These are phyloP conservation scores for Poecilobothrus nobilitatus DNA, from an alignment of 2,888 invertebrate species.

Conservation along the genomic window DNA sequence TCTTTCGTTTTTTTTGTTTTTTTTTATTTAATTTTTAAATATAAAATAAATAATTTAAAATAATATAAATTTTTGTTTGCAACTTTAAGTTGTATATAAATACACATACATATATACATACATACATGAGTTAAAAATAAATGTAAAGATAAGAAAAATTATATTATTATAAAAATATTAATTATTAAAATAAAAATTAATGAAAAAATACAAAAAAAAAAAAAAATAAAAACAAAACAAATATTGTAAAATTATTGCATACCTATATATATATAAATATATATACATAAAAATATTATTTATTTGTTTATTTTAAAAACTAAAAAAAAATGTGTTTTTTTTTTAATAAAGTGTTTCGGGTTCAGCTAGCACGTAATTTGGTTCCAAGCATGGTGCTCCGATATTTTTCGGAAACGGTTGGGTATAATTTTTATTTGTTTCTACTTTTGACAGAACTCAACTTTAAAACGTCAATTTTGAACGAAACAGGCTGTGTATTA, in stretches of 20 bases:
- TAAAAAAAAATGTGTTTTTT: background rate
- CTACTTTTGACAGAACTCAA: too few relatives aligned
- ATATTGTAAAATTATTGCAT: background rate
- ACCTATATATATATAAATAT: background rate
- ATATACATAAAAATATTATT: background rate
- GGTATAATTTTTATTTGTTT: too few relatives aligned
- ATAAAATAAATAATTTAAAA: background rate
- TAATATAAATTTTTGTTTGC: background rate
- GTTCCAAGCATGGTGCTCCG: too few relatives aligned
- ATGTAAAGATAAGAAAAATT: too few relatives aligned
- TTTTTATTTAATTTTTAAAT: background rate
- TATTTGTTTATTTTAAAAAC: background rate
- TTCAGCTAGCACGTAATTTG: too few relatives aligned
- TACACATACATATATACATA: too few relatives aligned
- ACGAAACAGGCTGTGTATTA: too few relatives aligned
- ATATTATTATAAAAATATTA: background rate
- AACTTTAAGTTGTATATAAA: background rate
- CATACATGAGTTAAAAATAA: too few relatives aligned
- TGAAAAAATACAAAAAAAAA: background rate
- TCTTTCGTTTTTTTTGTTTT: background rate
- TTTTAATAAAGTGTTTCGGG: too few relatives aligned
- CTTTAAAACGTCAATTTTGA: too few relatives aligned
- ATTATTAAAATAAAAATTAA: background rate
- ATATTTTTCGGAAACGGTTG: too few relatives aligned
- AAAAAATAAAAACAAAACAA: background rate